A percentile compares a stretch with the other conserved stretches of the same genome.
Conservation (phyloP, 92 coral and sea anemone genomes). For the Galaxea fascicularis region DNA sequence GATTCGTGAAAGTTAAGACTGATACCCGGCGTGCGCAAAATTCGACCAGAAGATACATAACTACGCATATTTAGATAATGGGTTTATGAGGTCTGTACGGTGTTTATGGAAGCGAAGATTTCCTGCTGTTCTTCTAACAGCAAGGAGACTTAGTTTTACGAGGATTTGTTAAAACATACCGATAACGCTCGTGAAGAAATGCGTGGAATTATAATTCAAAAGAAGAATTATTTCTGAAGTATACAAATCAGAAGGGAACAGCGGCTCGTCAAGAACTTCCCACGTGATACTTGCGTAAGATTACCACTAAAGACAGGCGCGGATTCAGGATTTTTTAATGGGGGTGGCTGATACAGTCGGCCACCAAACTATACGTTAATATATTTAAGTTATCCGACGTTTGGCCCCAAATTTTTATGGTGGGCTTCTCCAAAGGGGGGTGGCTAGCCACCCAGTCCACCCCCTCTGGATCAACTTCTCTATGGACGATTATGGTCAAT, state of each 20-base stretch:
- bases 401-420: too few species aligned
- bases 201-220: neutral
- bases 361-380: too few species aligned
- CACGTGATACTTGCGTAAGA: neutral
- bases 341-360: too few species aligned
- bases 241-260: neutral
- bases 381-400: too few species aligned
- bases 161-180: too few species aligned
- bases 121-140: too few species aligned
- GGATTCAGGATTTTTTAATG: too few species aligned
- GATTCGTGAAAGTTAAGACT: neutral
- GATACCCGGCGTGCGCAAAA: neutral
- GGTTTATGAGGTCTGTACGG: neutral
- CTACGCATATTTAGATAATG: neutral
- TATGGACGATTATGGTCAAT: conserved; percentile 4
- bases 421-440: too few species aligned
- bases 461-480: conserved; percentile 16
- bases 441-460: too few species aligned
- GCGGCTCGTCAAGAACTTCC: neutral
- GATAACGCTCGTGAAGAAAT: too few species aligned
- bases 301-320: conserved; percentile 25
- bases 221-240: neutral
- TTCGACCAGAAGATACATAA: too few species aligned
- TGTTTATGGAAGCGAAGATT: neutral
- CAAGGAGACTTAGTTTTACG: too few species aligned